Evolutionary conservation across 2,888 invertebrate genomes (phyloP), one percentile per base, ranked within the genome.

Genomic region (Lordiphosa andalusiaca): DNA sequence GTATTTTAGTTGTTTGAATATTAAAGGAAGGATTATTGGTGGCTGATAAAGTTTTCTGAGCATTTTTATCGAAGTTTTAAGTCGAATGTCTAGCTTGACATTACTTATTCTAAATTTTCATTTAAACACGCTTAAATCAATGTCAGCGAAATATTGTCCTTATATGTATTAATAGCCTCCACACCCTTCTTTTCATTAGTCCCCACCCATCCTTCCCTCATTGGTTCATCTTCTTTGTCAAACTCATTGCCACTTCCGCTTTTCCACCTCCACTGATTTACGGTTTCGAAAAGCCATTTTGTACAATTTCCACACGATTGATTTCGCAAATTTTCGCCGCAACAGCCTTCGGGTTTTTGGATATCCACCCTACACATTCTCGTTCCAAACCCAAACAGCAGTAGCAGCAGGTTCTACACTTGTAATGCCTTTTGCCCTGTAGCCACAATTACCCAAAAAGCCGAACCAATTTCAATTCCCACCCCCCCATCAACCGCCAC

Each of bases 381-480:
- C 3, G 7, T 42, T 9, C 56, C 66, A 50, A 48, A 67, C 38
- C 40, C 40, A 51, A 54, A 50, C 41, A 36, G 36, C 50, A 54
- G 44, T 51, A 40, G 23, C 16, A 46, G 44, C 59, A 58, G 77
- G 62, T 51, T 70, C 61, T 58, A 69, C 63, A 68, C 65, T 82
- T 66, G 78, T 78, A 81, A 81, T 72, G 70, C 74, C 72, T 63
- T 81, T 63, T 69, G 77, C 67, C 76, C 76, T 61, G 67, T 64
- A 80, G 78, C 84, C 82, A 76, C 84, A 78, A 83, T 84, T 78
- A 84, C 71, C 77, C 84, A 81, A 71, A 80, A 75, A 75, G 84
- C 73, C 71, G 65, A 72, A 63, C 53, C 58, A 69, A 71, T 67
- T 59, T 33, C 46, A 47, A 47, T 35, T 35, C 35, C 21, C 60